Base-by-base conservation (phyloP, 2,113 vertebrate genomes). In the Hippoglossus stenolepis region DNA sequence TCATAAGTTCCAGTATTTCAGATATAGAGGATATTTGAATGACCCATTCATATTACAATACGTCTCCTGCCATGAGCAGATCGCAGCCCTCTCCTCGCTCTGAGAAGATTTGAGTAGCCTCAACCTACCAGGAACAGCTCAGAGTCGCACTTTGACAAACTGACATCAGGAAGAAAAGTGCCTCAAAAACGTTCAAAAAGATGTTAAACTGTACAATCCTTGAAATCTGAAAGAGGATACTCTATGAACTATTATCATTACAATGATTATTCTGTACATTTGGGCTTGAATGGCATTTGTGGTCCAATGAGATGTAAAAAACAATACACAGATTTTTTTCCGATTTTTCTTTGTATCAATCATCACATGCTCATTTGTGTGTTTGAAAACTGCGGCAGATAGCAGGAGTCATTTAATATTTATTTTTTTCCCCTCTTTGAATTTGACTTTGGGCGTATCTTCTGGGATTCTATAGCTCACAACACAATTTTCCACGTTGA, bases 401-500 rank as follows among this genome's bases (percentile, higher is more conserved):
- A 51, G 47, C 15, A 7, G 5, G 18, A 51, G 47, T 51, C 31
- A 31, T 31, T 18, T 4, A 18, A 5, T 17, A 51, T 51, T 47
- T 21, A 47, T 67, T 68, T 80, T 68, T 49, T 67, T 26, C 23
- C 28, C 18, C 68, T 84, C 45, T 58, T 65, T 64, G 63, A 61
- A 68, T 83, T 60, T 83, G 62, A 79, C 78, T 83, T 79, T 80
- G 60, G 70, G 80, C 31, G 1, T 28, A 69, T 70, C 78, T 84
- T 71, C 38, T 12, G 56, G 73, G 49, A 14, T 73, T 88, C 67
- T 49, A 51, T 53, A 35, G 65, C 81, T 86, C 45, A 73, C 77
- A 88, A 75, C 74, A 70, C 65, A 77, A 65, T 83, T 70, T 53
- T 83, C 67, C 63, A 75, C 71, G 87, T 89, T 78, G 71, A 70